Percentiles rank a stretch among this genome's conserved stretches.
Conservation (phyloP, 2,888 invertebrate species). For the Caenorhabditis plicata region DNA sequence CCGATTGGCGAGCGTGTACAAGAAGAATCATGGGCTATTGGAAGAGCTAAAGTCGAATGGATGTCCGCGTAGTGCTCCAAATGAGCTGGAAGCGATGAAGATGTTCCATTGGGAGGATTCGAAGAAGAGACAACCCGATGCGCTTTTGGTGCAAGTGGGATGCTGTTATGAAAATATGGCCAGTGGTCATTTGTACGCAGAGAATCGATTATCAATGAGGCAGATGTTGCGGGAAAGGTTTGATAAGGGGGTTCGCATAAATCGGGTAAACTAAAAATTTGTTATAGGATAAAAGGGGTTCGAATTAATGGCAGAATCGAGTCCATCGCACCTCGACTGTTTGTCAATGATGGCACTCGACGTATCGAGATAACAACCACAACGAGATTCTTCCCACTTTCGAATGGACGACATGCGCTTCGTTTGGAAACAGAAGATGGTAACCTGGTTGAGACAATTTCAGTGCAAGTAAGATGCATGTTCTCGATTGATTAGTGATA, state of each 20-base stretch:
- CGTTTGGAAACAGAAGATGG: constrained; percentile 16
- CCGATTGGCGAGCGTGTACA: constrained; percentile 30
- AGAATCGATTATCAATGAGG: constrained; percentile 49
- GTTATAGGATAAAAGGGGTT: not conserved
- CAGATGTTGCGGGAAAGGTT: constrained; percentile 15
- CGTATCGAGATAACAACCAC: too few relatives aligned
- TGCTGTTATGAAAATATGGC: constrained; percentile 61
- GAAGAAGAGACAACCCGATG: constrained; percentile 40
- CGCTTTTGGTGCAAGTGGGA: constrained; percentile 54
- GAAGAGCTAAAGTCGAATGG: constrained; percentile 25
- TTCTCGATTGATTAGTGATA: not conserved
- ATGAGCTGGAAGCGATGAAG: constrained; percentile 32
- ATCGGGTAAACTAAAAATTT: too few relatives aligned
- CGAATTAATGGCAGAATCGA: not conserved
- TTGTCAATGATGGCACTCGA: not conserved
- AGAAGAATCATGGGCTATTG: constrained; percentile 33
- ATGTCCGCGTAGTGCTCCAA: constrained; percentile 39
- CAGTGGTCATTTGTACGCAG: constrained; percentile 52
- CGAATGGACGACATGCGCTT: constrained; percentile 24
- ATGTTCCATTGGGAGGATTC: constrained; percentile 37
- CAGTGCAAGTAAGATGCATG: too few relatives aligned
- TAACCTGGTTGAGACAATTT: too few relatives aligned
- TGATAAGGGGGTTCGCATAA: constrained; percentile 22
- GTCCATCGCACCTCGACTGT: too few relatives aligned
- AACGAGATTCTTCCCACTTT: constrained; percentile 22